Evolutionary conservation across 2,113 vertebrate genomes (phyloP), one percentile per base, ranked within the genome.

Genomic region (Illadopsis cleaveri): DNA sequence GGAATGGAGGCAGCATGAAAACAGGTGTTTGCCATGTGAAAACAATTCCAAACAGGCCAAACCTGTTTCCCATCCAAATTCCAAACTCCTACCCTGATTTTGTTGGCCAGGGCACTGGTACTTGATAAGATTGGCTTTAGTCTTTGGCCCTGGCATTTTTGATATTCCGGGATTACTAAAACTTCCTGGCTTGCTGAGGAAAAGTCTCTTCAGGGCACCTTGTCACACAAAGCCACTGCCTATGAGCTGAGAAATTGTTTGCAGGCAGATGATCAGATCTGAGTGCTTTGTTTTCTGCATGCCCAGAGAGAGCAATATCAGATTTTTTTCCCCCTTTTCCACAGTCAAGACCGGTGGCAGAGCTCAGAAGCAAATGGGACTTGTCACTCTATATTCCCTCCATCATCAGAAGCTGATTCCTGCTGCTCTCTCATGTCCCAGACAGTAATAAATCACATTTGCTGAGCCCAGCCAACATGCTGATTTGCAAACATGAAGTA

Each of bases 361-460:
- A 86, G 44, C 0, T 2, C 75, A 70, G 83, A 45, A 82, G 73
- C 38, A 73, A 92, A 90, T 71, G 48, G 45, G 60, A 85, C 71
- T 84, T 92, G 86, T 75, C 88, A 85, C 44, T 93, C 65, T 91
- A 5, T 51, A 82, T 91, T 93, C 53, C 75, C 64, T 93, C 66
- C 70, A 60, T 75, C 75, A 51, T n/a, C 64, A 78, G 73, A 24
- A 61, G 5, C 76, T 56, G 82, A 45, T 89, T 83, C 80, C 85
- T 66, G 45, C 54, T 56, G 66, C 64, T 75, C 60, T 86, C 50
- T 84, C 66, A 78, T 94, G 91, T 73, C 83, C 87, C 61, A 81
- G 82, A 57, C 80, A 37, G 79, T 54, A 83, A 90, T 79, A 95
- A 93, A 97, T 90, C 81, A 95, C 75, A 57, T 77, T 65, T 90